These are phyloP conservation scores for Pteropus rufus DNA, from an alignment of 2,797 vertebrate species.

Conservation along the genomic window DNA sequence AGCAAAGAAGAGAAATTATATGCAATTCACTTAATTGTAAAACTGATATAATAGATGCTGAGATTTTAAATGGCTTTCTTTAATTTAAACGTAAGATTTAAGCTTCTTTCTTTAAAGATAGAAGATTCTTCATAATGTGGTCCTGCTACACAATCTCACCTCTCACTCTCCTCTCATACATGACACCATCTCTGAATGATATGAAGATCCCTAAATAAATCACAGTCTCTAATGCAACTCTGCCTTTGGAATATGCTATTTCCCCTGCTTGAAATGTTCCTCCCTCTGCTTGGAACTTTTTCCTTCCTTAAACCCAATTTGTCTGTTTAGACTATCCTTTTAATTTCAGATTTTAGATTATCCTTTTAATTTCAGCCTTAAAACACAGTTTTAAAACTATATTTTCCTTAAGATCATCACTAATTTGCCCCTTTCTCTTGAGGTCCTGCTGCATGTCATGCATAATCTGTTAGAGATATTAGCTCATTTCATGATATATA, in stretches of 20 bases:
- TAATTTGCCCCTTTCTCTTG: neutral
- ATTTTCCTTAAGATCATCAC: neutral
- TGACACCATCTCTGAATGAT: neutral
- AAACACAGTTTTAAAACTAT: neutral
- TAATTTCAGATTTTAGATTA: neutral
- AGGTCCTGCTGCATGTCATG: neutral
- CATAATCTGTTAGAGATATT: neutral
- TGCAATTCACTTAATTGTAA: neutral
- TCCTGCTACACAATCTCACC: accelerated
- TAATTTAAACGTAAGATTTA: neutral
- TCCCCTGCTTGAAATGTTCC: neutral
- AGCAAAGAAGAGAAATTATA: neutral
- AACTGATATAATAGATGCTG: neutral
- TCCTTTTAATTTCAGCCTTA: neutral
- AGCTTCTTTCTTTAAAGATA: neutral
- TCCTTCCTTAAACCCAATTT: neutral
- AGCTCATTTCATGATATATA: neutral
- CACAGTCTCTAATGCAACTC: neutral
- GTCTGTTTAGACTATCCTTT: neutral
- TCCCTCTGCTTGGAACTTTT: neutral
- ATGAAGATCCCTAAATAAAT: neutral
- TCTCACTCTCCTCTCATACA: neutral
- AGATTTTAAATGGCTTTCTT: neutral
- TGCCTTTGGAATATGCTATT: neutral
- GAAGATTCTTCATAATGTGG: neutral